phyloP scores from a whole-genome alignment of 2,113 vertebrate genomes.

The Strix uralensis region DNA sequence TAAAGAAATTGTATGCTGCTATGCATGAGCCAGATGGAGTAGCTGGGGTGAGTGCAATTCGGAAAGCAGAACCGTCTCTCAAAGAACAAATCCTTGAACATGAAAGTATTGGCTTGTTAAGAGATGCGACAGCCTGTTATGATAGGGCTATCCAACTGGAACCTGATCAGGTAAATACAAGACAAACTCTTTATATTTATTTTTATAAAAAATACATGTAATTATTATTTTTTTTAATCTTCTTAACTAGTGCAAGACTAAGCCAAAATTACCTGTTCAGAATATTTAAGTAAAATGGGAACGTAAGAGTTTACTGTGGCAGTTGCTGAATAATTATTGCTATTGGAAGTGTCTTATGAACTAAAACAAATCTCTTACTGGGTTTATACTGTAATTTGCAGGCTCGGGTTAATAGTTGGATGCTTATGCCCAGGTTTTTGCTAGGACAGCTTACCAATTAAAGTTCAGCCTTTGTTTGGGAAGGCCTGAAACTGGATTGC shows the following conservation, averaged over 20 bases:
- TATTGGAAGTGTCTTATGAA: not conserved
- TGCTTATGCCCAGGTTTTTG: not conserved
- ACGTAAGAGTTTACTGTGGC: not conserved
- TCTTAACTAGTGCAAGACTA: not conserved
- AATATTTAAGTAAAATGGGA: not conserved
- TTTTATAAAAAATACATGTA: not conserved
- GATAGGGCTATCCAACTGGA: slow-evolving; percentile 95
- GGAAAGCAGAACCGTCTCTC: slow-evolving; percentile 91
- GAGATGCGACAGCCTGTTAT: slow-evolving; percentile 96
- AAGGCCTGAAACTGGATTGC: not conserved
- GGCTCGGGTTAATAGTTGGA: not conserved
- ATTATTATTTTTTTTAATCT: not conserved
- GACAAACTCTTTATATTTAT: not conserved
- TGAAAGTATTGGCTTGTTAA: slow-evolving; percentile 92
- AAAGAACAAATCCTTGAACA: slow-evolving; percentile 97
- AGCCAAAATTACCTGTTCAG: not conserved
- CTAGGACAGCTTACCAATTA: not conserved
- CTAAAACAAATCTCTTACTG: not conserved
- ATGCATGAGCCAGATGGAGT: slow-evolving; percentile 98
- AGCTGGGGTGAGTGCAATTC: slow-evolving; percentile 91
- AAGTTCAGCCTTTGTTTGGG: not conserved
- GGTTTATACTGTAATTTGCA: not conserved
- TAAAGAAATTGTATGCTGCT: slow-evolving; percentile 88
- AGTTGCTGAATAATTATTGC: not conserved
- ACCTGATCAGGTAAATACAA: slow-evolving; percentile 86